Conservation (phyloP, 2,113 vertebrate species). For the Stigmatopora argus region DNA sequence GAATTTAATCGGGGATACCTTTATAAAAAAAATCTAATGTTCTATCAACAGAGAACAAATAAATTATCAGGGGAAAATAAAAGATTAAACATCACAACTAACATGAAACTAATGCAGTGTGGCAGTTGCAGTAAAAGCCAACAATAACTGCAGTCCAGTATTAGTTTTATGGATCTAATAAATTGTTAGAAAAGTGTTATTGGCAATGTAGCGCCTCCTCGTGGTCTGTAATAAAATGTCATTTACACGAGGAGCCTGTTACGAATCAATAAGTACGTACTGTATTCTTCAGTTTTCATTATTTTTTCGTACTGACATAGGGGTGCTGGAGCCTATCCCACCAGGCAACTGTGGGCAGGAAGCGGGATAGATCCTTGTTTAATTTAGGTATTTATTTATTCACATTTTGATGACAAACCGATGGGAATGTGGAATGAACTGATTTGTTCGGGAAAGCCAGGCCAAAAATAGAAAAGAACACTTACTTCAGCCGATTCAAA, state of each 20-base stretch:
- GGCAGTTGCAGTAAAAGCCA: background rate
- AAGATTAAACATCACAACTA: background rate
- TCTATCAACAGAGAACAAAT: background rate
- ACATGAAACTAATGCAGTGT: background rate
- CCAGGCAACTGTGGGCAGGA: too few species aligned
- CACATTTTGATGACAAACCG: too few species aligned
- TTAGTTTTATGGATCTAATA: background rate
- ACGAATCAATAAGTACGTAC: too few species aligned
- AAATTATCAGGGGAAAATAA: background rate
- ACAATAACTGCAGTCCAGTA: background rate
- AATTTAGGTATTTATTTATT: too few species aligned
- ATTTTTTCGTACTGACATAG: too few species aligned
- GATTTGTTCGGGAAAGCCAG: background rate
- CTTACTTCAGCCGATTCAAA: background rate
- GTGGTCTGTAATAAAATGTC: constrained; percentile 5
- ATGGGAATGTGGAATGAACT: too few species aligned
- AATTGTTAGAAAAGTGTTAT: background rate
- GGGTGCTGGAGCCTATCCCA: too few species aligned
- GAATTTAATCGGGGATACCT: too few species aligned
- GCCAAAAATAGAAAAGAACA: background rate
- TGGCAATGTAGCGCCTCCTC: constrained; percentile 40
- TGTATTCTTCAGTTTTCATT: too few species aligned
- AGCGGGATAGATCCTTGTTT: too few species aligned
- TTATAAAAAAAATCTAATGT: background rate
- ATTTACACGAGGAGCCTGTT: background rate